A percentile compares a stretch with the other conserved stretches of the same genome.
Conservation (phyloP, 2,113 vertebrate species). For the Notarius quadriscutis region DNA sequence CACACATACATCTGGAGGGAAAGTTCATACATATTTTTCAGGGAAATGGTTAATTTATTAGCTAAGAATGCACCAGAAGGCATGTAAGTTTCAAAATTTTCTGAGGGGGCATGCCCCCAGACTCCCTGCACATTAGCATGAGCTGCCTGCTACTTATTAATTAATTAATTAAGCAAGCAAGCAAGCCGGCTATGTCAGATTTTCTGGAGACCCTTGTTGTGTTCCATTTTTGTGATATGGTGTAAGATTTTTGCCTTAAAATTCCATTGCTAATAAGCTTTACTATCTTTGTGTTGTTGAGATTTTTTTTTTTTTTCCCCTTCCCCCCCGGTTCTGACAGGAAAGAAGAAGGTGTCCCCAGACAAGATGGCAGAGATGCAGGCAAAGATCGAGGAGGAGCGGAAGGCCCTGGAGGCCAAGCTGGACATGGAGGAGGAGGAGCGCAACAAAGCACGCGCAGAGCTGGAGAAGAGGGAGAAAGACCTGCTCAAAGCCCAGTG, state of each 20-base stretch:
- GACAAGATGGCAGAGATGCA: constrained; percentile 99
- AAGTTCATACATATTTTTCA: too few relatives aligned
- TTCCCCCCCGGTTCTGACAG: constrained; percentile 63
- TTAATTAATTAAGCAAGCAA: too few relatives aligned
- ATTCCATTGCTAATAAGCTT: neutral
- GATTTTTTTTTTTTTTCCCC: neutral
- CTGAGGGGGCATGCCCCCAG: too few relatives aligned
- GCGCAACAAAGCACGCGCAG: constrained; percentile 94
- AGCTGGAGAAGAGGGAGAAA: constrained; percentile 95
- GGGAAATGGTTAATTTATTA: too few relatives aligned
- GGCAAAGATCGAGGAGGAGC: constrained; percentile 96
- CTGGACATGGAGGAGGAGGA: constrained; percentile 99
- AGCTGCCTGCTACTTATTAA: too few relatives aligned
- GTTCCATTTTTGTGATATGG: neutral
- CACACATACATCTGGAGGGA: too few relatives aligned
- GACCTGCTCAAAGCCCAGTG: constrained; percentile 97
- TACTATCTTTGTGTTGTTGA: neutral
- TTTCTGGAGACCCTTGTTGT: neutral
- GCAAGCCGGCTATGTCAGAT: too few relatives aligned
- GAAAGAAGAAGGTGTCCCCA: constrained; percentile 95
- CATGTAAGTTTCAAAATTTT: too few relatives aligned
- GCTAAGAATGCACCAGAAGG: too few relatives aligned
- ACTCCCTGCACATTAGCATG: too few relatives aligned
- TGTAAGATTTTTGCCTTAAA: neutral
- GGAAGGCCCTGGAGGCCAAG: constrained; percentile 94